A percentile compares a stretch with the other conserved stretches of the same genome.
phyloP scores from a whole-genome alignment of 2,888 invertebrate genomes.

The Nysson spinosus region DNA sequence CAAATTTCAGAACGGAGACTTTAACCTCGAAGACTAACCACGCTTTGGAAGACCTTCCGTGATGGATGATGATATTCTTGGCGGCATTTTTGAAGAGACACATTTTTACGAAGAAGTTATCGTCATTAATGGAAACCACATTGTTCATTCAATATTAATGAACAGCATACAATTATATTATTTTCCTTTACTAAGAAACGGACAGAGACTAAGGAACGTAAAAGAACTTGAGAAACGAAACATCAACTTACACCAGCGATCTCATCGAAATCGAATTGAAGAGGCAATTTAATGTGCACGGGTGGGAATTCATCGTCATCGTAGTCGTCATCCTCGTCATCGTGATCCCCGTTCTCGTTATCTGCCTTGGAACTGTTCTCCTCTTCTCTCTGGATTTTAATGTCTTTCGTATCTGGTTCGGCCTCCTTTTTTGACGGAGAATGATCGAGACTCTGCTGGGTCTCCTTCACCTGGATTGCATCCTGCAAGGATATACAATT shows the following conservation, averaged over 20 bases:
- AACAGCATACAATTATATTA: too few species aligned
- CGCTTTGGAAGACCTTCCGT: too few species aligned
- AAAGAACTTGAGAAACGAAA: too few species aligned
- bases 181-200: too few species aligned
- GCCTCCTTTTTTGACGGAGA: conserved; percentile 58
- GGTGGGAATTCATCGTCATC: conserved; percentile 77
- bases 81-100: too few species aligned
- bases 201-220: too few species aligned
- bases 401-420: conserved; percentile 64
- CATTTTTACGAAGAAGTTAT: too few species aligned
- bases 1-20: too few species aligned
- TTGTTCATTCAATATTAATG: too few species aligned
- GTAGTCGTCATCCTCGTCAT: conserved; percentile 78
- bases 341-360: conserved; percentile 80
- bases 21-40: too few species aligned
- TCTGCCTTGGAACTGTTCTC: conserved; percentile 78
- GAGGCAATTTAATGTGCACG: conserved; percentile 85
- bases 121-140: too few species aligned
- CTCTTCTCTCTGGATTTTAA: conserved; percentile 78
- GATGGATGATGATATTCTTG: too few species aligned
- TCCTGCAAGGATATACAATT: conserved; percentile 54
- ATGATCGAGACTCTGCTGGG: conserved; percentile 64
- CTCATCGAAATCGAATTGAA: conserved; percentile 90
- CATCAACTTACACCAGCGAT: conserved; percentile 82
- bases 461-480: conserved; percentile 62